Conservation (phyloP, 2,113 vertebrate species). For the Pampusana beccarii region DNA sequence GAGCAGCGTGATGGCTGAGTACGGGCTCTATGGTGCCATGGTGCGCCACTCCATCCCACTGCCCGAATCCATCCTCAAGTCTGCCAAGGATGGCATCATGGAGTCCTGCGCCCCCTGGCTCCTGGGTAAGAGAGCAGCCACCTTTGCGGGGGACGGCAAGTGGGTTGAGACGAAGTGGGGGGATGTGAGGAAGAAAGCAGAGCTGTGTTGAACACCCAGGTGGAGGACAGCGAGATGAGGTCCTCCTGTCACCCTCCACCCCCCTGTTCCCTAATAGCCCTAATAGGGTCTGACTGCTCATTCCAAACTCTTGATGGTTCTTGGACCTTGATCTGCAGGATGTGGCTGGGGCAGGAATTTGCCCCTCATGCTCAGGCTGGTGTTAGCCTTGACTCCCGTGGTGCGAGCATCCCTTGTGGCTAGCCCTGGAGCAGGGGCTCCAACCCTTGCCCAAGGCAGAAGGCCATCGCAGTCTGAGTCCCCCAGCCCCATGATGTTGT, state of each 20-base stretch:
- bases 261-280: rapidly evolving
- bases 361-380: not conserved
- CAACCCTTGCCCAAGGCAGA: not conserved
- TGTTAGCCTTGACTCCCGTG: not conserved
- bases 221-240: not conserved
- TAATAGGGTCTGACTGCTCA: not conserved
- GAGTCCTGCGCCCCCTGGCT: constrained; percentile 99
- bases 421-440: not conserved
- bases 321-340: not conserved
- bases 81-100: constrained; percentile 99
- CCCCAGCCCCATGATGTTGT: not conserved
- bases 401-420: rapidly evolving
- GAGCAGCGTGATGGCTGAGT: constrained; percentile 98
- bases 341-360: not conserved
- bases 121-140: constrained; percentile 84
- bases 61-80: constrained; percentile 98
- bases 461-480: not conserved
- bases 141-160: not conserved
- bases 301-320: not conserved
- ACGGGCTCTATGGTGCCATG: constrained; percentile 97
- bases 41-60: constrained; percentile 98
- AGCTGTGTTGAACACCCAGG: not conserved
- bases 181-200: not conserved
- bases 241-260: rapidly evolving
- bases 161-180: not conserved